Base-by-base conservation (phyloP, 2,113 vertebrate genomes). In the Chauna torquata region DNA sequence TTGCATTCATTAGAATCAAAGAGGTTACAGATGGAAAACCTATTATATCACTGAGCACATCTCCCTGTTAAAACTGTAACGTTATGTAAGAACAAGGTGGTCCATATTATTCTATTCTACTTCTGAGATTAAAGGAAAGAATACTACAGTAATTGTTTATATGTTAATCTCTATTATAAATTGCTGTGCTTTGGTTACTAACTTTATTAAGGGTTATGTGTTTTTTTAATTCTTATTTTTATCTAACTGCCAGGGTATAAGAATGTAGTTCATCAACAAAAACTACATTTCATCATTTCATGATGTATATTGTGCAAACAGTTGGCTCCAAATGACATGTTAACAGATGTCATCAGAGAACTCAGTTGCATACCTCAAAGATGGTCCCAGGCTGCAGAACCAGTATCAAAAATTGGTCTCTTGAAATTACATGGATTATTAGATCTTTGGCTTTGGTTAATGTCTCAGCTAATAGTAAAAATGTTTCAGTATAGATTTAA, bases 1-100 rank as follows among this genome's bases (percentile, higher is more conserved):
- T 88, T 93, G 36, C 55, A 45, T 90, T 94, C 76, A 74, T 94
- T 92, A 91, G 57, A 94, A 78, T 92, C 69, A 87, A 90, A 92
- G 77, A 69, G 30, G 40, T 89, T 91, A 69, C 74, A 94, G 72
- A 58, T 86, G 69, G 69, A 87, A 87, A 95, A 87, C 57, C 8
- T 76, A 8, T 69, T 82, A 22, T 36, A 82, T 96, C 74, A 72
- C 49, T 36, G 28, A 91, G 57, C 22, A 82, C 69, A 88, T 91
- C 88, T 94, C 59, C 52, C 40, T 76, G 34, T 84, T 77, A 87
- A 88, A 93, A 76, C n/a, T 23, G 12, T 59, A 42, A 36, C 24
- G 3, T 79, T 89, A 11, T 54, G 17, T 72, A 72, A 50, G 8
- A 76, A 50, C 40, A 82, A 82, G 86, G 40, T 76, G 47, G 77